phyloP scores from a whole-genome alignment of 2,888 invertebrate species.

The Drosophila paranaensis region DNA sequence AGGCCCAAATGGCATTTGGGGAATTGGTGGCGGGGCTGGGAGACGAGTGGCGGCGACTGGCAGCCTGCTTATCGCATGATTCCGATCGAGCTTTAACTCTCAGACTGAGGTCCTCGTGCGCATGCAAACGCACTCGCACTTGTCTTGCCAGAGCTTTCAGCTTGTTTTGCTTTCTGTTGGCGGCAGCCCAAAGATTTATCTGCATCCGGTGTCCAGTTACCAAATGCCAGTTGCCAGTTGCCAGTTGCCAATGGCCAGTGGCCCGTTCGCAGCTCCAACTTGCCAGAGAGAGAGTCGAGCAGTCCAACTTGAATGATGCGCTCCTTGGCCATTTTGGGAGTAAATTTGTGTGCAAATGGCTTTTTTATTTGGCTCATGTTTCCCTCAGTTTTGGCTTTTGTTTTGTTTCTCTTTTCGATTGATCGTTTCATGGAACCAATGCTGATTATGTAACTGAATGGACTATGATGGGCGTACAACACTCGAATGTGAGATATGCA shows the following conservation, averaged over 20 bases:
- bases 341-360: conserved; percentile 82
- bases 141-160: conserved; percentile 55
- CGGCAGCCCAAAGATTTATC: conserved; percentile 76
- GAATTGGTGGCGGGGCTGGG: neutral
- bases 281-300: conserved; percentile 39
- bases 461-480: conserved; percentile 26
- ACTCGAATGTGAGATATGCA: conserved; percentile 26
- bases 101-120: conserved; percentile 29
- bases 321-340: conserved; percentile 77
- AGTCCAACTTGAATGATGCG: conserved; percentile 73
- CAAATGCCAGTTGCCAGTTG: conserved; percentile 22
- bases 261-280: conserved; percentile 26
- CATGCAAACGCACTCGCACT: conserved; percentile 63
- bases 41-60: conserved; percentile 26
- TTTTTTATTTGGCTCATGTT: conserved; percentile 81
- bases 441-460: conserved; percentile 51
- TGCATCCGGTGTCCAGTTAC: conserved; percentile 81
- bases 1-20: conserved; percentile 26
- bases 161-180: conserved; percentile 37
- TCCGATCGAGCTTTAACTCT: conserved; percentile 76
- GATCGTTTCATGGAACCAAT: conserved; percentile 38
- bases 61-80: conserved; percentile 72
- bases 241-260: conserved; percentile 28
- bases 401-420: conserved; percentile 18
- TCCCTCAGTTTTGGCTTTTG: conserved; percentile 41